These are phyloP conservation scores for Mus spretus DNA, from an alignment of 2,797 vertebrate species.

Conservation along the genomic window DNA sequence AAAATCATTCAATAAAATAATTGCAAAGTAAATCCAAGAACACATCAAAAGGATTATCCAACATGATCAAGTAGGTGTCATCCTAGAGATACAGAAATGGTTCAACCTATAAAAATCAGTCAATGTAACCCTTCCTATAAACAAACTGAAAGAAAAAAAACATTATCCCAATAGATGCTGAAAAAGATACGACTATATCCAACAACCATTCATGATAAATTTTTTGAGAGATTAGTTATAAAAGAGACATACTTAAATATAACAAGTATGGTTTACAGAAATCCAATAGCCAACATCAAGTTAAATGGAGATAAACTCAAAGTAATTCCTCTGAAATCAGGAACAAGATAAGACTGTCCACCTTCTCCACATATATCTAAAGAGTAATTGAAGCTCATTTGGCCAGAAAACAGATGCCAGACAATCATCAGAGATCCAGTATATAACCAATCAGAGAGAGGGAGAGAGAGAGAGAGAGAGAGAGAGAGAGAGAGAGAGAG, in stretches of 20 bases:
- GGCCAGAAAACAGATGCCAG: neutral
- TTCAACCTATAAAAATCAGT: neutral
- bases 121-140: neutral
- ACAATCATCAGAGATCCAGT: neutral
- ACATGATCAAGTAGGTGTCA: neutral
- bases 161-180: neutral
- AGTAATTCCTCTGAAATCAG: neutral
- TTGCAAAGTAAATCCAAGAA: neutral
- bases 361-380: neutral
- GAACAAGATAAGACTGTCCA: neutral
- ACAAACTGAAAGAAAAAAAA: neutral
- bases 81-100: neutral
- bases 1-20: neutral
- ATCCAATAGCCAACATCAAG: neutral
- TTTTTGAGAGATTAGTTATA: neutral
- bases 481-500: no score
- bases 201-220: neutral
- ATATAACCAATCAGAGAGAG: neutral
- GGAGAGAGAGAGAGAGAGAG: no score
- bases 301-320: neutral
- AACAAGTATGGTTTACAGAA: no score
- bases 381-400: neutral
- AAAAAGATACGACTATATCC: neutral
- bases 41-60: neutral
- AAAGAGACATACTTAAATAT: no score